Conservation (phyloP, 1,140 invertebrate species). For the Linepithema humile region DNA sequence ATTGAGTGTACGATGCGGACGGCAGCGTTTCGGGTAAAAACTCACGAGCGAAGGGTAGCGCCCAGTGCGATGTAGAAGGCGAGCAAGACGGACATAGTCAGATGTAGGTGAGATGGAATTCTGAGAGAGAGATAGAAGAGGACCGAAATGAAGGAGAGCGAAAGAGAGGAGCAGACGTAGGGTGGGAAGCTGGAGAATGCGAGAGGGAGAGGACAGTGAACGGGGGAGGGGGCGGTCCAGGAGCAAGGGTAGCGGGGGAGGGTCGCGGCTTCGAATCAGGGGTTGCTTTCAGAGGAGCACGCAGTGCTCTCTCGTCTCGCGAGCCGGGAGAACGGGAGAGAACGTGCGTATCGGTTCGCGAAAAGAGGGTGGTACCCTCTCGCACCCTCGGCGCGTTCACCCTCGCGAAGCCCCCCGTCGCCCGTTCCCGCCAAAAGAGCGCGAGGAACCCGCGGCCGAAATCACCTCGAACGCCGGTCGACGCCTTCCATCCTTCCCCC, state of each 20-base stretch:
- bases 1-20: conserved; percentile 17
- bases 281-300: conserved; percentile 73
- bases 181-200: background rate
- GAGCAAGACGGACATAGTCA: background rate
- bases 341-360: background rate
- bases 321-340: conserved; percentile 70
- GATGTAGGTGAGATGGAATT: conserved; percentile 3
- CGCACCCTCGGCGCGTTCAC: background rate
- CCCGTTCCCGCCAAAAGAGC: background rate
- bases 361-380: background rate
- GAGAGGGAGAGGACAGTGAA: conserved; percentile 41
- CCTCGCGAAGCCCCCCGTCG: background rate
- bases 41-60: background rate
- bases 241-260: conserved; percentile 57
- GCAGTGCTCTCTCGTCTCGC: conserved; percentile 77
- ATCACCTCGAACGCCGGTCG: background rate
- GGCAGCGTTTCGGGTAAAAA: background rate
- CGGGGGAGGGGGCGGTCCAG: conserved; percentile 44
- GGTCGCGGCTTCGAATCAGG: conserved; percentile 72
- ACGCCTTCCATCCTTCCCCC: background rate
- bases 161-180: conserved; percentile 5
- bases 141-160: conserved; percentile 15
- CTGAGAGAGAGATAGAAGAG: conserved; percentile 1
- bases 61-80: no score
- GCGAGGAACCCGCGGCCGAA: background rate